Evolutionary conservation across 37 sponge, comb jelly and placozoan species (phyloP), one percentile per base, ranked within the genome.

Genomic region (Petrosia ficiformis): DNA sequence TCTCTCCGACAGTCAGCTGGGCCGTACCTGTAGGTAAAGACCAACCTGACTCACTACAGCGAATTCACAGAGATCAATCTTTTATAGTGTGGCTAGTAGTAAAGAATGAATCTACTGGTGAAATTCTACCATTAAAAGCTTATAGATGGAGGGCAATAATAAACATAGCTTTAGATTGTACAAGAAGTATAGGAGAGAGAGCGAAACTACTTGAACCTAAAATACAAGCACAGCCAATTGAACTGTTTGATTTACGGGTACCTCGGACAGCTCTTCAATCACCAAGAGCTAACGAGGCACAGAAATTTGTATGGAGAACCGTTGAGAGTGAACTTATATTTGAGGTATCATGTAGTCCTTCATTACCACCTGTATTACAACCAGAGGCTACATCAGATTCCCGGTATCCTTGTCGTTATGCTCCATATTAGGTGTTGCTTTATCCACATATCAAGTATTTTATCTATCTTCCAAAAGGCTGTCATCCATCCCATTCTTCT

Each of bases 281-380:
- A 39, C 93, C 93, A 39, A 72, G 93, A 35, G 93, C 89, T 21
- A 93, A 93, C 72, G 93, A 93, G 52, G 93, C 93, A 32, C 93
- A 93, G 60, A 93, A 93, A 44, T 93, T 93, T 87, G 93, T 93
- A 25, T 93, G 93, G 93, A 84, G 93, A 78, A 84, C 85, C 42
- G 3, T 66, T 24, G 82, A 93, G 8, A 77, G 75, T 42, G 89
- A 88, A 31, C 72, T 88, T 5, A 80, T 93, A 48, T 90, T 90
- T 67, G 86, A 90, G 57, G 90, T 90, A 19, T 72, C 80, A 4
- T 90, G 86, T 33, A 90, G 77, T 21, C 90, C 90, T n/a, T 42
- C 84, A 3, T 30, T 88, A 11, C 59, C 79, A 1, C 68, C 77
- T 8, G 25, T 70, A 19, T 41, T 75, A 21, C 69, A 70, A 43